Percentiles rank a stretch among this genome's conserved stretches.
Conservation (phyloP, 2,113 vertebrate species). For the Bambusicola thoracicus region DNA sequence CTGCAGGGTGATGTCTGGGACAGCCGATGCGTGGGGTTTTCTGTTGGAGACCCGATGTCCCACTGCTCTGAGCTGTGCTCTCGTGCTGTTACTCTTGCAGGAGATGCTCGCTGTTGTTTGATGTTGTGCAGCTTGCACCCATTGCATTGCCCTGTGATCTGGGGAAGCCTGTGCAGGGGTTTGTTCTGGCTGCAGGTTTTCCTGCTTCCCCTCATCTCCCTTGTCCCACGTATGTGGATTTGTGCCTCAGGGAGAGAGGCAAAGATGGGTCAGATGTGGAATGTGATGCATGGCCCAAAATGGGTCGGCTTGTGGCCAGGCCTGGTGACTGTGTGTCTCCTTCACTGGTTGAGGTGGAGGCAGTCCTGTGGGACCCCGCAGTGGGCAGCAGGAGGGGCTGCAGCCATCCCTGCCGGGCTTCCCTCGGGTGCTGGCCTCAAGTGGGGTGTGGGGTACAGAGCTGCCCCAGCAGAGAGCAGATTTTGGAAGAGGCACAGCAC, state of each 20-base stretch:
- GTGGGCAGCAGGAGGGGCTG: neutral
- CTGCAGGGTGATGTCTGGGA: neutral
- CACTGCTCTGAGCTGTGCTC: neutral
- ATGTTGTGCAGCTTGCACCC: neutral
- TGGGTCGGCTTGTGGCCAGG: neutral
- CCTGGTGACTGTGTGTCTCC: neutral
- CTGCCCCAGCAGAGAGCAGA: neutral
- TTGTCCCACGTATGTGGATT: neutral
- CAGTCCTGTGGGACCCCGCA: neutral
- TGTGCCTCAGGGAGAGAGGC: conserved; percentile 18
- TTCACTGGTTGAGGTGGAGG: neutral
- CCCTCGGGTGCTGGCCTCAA: neutral
- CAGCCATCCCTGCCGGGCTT: neutral
- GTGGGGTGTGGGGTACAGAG: neutral
- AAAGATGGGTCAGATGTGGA: neutral
- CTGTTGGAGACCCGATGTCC: neutral
- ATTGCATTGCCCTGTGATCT: neutral
- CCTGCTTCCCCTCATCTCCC: neutral
- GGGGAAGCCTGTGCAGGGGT: neutral
- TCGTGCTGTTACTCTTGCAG: neutral
- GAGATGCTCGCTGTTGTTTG: neutral
- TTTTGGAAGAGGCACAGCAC: neutral
- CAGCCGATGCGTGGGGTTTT: neutral
- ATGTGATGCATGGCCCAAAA: neutral
- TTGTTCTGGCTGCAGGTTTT: neutral